Evolutionary conservation across 2,113 vertebrate species (phyloP).

Genomic region (Leptosomus discolor): DNA sequence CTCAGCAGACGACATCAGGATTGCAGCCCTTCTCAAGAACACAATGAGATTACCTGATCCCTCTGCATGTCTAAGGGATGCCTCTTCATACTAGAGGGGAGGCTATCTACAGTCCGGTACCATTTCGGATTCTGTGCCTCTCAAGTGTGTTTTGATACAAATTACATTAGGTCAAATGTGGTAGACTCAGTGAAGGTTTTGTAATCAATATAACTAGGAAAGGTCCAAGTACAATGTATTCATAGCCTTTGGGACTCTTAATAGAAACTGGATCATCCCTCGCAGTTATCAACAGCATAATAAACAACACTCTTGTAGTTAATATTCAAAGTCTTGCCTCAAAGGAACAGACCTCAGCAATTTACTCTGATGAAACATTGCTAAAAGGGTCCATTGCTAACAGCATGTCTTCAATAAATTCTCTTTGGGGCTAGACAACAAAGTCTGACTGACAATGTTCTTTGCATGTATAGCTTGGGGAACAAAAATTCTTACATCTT

Average conservation of each 20-base stretch:
- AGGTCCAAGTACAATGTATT: not conserved
- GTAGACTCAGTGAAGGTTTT: not conserved
- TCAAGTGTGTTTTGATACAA: not conserved
- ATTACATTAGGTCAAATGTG: not conserved
- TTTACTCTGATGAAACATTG: not conserved
- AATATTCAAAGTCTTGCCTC: not conserved
- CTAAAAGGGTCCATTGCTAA: not conserved
- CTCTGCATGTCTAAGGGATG: not conserved
- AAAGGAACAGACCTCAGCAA: not conserved
- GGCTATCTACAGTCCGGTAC: not conserved
- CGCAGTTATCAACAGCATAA: not conserved
- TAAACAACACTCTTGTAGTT: not conserved
- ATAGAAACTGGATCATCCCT: not conserved
- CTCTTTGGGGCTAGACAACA: not conserved
- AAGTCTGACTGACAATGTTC: not conserved
- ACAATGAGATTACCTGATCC: not conserved
- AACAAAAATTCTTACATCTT: not conserved
- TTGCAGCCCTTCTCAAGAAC: not conserved
- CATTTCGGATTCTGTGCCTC: not conserved
- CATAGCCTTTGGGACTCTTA: not conserved
- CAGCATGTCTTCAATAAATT: not conserved
- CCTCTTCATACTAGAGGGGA: not conserved
- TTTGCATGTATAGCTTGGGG: not conserved
- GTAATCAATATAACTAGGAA: not conserved
- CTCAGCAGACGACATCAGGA: not conserved